Conservation (phyloP, 2,797 vertebrate species). For the Pangasius mekongensis region DNA sequence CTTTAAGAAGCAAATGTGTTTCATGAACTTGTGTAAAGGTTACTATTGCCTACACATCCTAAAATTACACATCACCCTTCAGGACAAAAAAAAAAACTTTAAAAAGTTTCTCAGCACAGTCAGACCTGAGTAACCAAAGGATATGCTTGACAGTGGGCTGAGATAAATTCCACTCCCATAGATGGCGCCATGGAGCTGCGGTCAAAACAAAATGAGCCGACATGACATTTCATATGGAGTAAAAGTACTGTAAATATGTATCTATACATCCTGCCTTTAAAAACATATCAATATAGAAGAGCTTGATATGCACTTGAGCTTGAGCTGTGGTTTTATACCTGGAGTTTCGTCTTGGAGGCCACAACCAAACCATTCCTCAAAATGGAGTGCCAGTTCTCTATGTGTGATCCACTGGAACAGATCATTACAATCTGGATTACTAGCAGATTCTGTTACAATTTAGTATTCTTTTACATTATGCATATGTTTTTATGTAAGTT, state of each 20-base stretch:
- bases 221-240: neutral
- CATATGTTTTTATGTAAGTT: neutral
- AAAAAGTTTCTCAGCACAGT: neutral
- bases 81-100: neutral
- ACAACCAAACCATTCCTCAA: constrained; percentile 90
- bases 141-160: constrained; percentile 92
- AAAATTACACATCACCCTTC: neutral
- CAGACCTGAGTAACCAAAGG: constrained; percentile 92
- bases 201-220: constrained; percentile 26
- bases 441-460: neutral
- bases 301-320: neutral
- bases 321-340: constrained; percentile 72
- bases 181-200: constrained; percentile 89
- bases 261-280: neutral
- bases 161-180: constrained; percentile 92
- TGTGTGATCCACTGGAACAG: constrained; percentile 83
- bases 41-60: neutral
- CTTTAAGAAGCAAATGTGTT: constrained; percentile 65
- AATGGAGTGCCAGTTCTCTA: constrained; percentile 93
- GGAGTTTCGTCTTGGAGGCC: constrained; percentile 88
- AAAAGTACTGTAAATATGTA: neutral
- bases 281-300: neutral
- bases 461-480: no score
- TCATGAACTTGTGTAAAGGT: neutral
- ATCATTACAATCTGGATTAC: neutral